Percentiles rank a stretch among this genome's conserved stretches.
phyloP scores from a whole-genome alignment of 2,113 vertebrate species.

The Zosterops pallidus region DNA sequence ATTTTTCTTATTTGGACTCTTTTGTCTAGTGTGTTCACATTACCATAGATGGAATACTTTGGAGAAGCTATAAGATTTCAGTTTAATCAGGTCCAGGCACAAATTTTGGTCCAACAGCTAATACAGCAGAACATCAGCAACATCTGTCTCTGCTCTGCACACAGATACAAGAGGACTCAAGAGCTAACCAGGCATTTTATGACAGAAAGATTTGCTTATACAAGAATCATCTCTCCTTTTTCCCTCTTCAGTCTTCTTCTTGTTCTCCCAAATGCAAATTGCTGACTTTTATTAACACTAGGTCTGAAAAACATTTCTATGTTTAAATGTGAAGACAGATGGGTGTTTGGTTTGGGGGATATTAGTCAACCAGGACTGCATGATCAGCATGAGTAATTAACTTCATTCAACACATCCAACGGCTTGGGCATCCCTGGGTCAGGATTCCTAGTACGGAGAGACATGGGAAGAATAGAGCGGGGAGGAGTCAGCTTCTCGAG shows the following conservation, averaged over 20 bases:
- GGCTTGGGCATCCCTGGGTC: background rate
- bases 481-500: background rate
- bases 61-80: background rate
- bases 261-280: background rate
- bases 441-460: background rate
- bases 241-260: background rate
- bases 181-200: background rate
- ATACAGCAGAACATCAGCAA: background rate
- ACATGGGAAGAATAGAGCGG: fast-evolving
- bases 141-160: conserved; percentile 20
- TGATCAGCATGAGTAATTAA: background rate
- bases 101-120: background rate
- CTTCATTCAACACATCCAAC: background rate
- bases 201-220: background rate
- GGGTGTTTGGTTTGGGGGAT: background rate
- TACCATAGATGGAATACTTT: conserved; percentile 45
- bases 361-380: background rate
- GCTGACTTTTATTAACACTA: background rate
- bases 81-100: conserved; percentile 46
- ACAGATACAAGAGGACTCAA: background rate
- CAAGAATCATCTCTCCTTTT: background rate
- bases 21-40: background rate
- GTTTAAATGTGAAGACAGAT: background rate
- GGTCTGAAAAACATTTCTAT: background rate
- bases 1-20: background rate